Evolutionary conservation across 2,888 invertebrate genomes (phyloP), one percentile per base, ranked within the genome.

Genomic region (Lydus trimaculatus): DNA sequence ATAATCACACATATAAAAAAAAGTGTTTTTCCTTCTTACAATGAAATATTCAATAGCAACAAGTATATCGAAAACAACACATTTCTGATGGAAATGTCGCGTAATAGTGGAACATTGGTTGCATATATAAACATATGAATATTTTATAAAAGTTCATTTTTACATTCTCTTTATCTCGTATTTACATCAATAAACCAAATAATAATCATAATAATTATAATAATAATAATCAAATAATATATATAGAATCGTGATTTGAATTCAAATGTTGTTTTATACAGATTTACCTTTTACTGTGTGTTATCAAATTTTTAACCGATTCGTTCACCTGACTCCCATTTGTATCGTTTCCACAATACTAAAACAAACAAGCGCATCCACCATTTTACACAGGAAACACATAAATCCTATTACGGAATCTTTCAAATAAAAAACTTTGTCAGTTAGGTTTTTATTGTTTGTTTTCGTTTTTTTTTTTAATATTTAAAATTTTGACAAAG

Each of bases 41-140:
- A 48, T 65, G 61, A 61, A 65, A 65, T 60, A 65, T 65, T 58
- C 56, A 65, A 11, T 39, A 58, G 66, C 66, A 62, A 66, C 63
- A 59, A 64, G 64, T 67, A 56, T 17, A 59, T 39, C n/a, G 25
- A 52, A 52, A 52, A 8, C 23, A 52, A 13, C 31, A 39, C 36
- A 13, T 36, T 39, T 28, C 31, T 58, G 56, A 58, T 63, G 66
- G 31, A 66, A 56, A 59, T 63, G 66, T 58, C 61, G 31, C 23
- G 36, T 61, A 33, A 61, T 61, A 31, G 36, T 61, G 61, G 20
- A 61, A 67, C 43, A 56, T 67, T 67, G 67, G 67, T 60, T 67
- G 64, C 67, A 67, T 63, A 63, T 64, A 25, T 63, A 66, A 66
- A 58, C 28, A 33, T n/a, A 31, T 52, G 33, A 61, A 61, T 61